Base-by-base conservation (phyloP, 2,113 vertebrate genomes). In the Polypterus bichir region DNA sequence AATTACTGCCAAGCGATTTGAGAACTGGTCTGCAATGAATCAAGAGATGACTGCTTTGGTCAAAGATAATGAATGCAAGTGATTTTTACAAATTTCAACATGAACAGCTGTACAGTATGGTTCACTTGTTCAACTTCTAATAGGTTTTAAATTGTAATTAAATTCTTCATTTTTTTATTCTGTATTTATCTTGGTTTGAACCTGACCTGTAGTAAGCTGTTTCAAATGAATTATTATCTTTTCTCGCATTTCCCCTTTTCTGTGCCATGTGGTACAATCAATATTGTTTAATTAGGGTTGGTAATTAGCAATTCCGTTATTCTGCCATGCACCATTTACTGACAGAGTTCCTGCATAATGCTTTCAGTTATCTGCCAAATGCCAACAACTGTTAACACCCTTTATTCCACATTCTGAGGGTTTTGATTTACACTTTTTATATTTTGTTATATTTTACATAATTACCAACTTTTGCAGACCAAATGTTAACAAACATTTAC, bases 251-350 rank as follows among this genome's bases (percentile, higher is more conserved):
- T 27, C 27, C 27, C 27, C 27, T 27, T 27, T 27, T 27, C 27
- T 27, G 27, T 27, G 27, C 27, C 27, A 27, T 27, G 27, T 27
- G 6, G 45, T 54, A 46, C 44, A 64, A 59, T 66, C 65, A 56
- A 70, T 67, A 64, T 48, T 54, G 62, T 66, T 61, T 66, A 64
- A 64, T 66, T 48, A 55, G 55, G 60, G 56, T 45, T 59, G 60
- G 46, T 60, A 56, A 60, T 59, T 57, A 62, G 48, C 4, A 56
- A 51, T 48, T 48, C 11, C 59, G n/a, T 5, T 9, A 46, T 52
- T 49, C 6, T 10, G 57, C 54, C 48, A 9, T 60, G 56, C 44
- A 45, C 54, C 54, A 27, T 46, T 66, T 8, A 47, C 53, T 49
- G 47, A 54, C 57, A 54, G 59, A 66, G 47, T 4, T 46, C 27